Evolutionary conservation across 2,113 vertebrate species (phyloP), one percentile per base, ranked within the genome.

Genomic region (Synodontis membranacea): DNA sequence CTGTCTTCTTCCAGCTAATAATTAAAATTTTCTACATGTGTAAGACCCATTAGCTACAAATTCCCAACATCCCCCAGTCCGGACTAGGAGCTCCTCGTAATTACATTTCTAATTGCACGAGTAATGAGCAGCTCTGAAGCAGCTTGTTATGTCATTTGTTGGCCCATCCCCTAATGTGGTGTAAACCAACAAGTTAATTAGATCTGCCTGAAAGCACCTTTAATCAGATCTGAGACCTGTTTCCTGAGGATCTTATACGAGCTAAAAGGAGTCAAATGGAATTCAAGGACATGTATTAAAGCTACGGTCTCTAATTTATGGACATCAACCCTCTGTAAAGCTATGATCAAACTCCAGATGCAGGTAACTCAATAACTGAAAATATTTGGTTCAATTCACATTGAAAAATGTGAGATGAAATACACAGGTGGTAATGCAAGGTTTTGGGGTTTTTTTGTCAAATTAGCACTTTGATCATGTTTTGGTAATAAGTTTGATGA

Each of bases 31-130:
- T 79, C 44, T 85, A 81, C 79, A 81, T 23, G 75, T 92, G 86
- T 90, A 84, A 91, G 86, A 84, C 34, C 89, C 87, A 88, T 72
- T 58, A 23, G 88, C 89, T 86, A 84, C 86, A 89, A 85, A 82
- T 74, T 90, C 68, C 80, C 87, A 84, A 86, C 90, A 83, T 93
- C 88, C 88, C 88, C 84, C 85, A 86, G 82, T 82, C 88, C 88
- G 87, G 84, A 81, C 76, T 90, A 81, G 80, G 87, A 91, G 91
- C 88, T 91, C 88, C 86, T 92, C 86, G 75, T 94, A 94, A 95
- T 94, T 94, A 93, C 91, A 90, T 93, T 93, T 93, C 90, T 95
- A 94, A 95, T 94, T 94, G 92, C 88, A 88, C 92, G 89, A 92
- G 87, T 95, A 93, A 95, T 94, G 93, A 94, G 91, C 91, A 90